Evolutionary conservation across 2,888 invertebrate species (phyloP), one percentile per base, ranked within the genome.

Genomic region (Dastarcus helophoroides): DNA sequence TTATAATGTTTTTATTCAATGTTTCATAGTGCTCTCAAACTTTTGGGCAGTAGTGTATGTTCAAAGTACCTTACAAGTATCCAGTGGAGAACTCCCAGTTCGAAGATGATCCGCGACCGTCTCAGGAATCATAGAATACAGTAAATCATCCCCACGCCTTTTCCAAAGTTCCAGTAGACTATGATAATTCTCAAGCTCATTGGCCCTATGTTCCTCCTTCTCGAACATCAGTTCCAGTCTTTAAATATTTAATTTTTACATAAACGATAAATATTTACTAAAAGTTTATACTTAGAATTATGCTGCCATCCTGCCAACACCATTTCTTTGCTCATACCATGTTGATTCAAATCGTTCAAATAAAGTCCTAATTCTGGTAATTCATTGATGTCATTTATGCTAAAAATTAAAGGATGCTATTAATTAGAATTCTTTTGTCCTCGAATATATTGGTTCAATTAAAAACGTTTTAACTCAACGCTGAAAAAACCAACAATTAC

Each of bases 101-200:
- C 84, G 68, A 45, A 91, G 67, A 38, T 81, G 71, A 50, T 86
- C 82, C 0, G 88, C 90, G 9, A 90, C 79, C 2, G 78, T 75
- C 48, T 78, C 76, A 0, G 91, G 91, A 50, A 91, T 86, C 90
- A 91, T 91, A 1, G 90, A 88, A 53, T 90, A 90, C 0, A 91
- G 64, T 3, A 91, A 65, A 42, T 84, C 83, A 51, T 91, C 88
- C 1, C 88, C 83, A 42, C 81, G 74, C 34, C 77, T 72, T 56
- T 88, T 85, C 86, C 88, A 89, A 16, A 79, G 76, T 51, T 89
- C 88, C 9, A 82, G 63, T 11, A 86, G 64, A 30, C 75, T 68
- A 48, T 85, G 69, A 19, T 81, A 86, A 42, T 78, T 76, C 50
- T 85, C 83, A 36, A 91, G 62, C 35, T 85, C 81, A 31, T 72